Conservation (phyloP, 2,888 invertebrate species). For the Lissocephala sabroskyi region DNA sequence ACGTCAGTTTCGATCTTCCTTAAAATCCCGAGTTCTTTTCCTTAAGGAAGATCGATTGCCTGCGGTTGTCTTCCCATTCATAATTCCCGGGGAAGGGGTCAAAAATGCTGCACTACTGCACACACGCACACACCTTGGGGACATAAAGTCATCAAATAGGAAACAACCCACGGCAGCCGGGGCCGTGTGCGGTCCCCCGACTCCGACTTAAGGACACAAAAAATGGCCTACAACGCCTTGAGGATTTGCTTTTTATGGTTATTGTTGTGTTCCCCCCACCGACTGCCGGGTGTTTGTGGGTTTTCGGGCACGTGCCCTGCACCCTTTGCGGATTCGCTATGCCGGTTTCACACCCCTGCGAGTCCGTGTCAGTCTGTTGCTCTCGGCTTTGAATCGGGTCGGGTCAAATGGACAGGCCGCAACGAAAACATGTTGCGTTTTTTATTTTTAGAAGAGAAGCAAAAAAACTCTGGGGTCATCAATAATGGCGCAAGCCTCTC, state of each 20-base stretch:
- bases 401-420: constrained; percentile 28
- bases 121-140: constrained; percentile 28
- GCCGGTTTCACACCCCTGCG: constrained; percentile 46
- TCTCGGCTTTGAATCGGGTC: constrained; percentile 6
- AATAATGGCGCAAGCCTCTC: constrained; percentile 56
- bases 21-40: too few species aligned
- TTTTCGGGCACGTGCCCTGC: constrained; percentile 35
- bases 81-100: too few species aligned
- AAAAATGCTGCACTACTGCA: constrained; percentile 36
- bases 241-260: constrained; percentile 50
- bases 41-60: too few species aligned
- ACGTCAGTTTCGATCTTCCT: too few species aligned
- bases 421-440: constrained; percentile 41
- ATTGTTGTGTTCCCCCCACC: constrained; percentile 30
- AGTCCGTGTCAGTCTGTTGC: not conserved
- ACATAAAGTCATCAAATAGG: constrained; percentile 39
- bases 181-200: not conserved
- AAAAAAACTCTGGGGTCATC: constrained; percentile 44
- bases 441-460: constrained; percentile 11
- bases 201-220: constrained; percentile 8
- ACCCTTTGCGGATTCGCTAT: constrained; percentile 37
- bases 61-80: too few species aligned
- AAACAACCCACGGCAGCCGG: not conserved
- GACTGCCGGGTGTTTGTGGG: constrained; percentile 7
- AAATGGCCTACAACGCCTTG: constrained; percentile 37